Evolutionary conservation across 2,797 vertebrate genomes (phyloP).

Genomic region (Coendou prehensilis): DNA sequence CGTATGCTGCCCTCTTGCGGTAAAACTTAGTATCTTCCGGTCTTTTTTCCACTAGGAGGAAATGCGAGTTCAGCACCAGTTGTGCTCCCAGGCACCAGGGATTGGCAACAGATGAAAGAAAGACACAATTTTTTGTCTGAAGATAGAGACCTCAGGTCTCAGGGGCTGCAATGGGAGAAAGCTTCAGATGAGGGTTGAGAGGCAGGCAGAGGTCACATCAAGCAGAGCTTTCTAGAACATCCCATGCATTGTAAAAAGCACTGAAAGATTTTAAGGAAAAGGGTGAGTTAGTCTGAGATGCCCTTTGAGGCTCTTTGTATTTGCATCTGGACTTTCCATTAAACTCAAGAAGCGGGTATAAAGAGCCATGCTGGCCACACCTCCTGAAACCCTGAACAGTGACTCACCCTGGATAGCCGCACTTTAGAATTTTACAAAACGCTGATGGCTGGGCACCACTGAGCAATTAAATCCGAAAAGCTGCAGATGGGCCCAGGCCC

Average conservation of each 20-base stretch:
- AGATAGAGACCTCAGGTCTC: background rate
- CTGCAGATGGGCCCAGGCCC: background rate
- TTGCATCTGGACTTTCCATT: background rate
- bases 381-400: background rate
- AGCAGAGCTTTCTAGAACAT: background rate
- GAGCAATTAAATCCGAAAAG: background rate
- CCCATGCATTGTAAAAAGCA: background rate
- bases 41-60: background rate
- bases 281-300: background rate
- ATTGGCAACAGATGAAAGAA: background rate
- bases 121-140: background rate
- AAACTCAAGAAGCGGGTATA: background rate
- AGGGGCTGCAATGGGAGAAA: background rate
- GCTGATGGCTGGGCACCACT: background rate
- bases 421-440: background rate
- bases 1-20: slow-evolving; percentile 49
- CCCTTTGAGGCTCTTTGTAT: background rate
- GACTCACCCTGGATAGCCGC: background rate
- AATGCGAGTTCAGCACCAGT: rapidly evolving
- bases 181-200: background rate
- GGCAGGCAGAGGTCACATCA: too few species aligned
- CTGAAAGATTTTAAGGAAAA: background rate
- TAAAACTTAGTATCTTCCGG: background rate
- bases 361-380: background rate
- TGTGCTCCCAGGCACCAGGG: too few species aligned